Evolutionary conservation across 2,113 vertebrate species (phyloP).

Genomic region (Chaetodon trifascialis): DNA sequence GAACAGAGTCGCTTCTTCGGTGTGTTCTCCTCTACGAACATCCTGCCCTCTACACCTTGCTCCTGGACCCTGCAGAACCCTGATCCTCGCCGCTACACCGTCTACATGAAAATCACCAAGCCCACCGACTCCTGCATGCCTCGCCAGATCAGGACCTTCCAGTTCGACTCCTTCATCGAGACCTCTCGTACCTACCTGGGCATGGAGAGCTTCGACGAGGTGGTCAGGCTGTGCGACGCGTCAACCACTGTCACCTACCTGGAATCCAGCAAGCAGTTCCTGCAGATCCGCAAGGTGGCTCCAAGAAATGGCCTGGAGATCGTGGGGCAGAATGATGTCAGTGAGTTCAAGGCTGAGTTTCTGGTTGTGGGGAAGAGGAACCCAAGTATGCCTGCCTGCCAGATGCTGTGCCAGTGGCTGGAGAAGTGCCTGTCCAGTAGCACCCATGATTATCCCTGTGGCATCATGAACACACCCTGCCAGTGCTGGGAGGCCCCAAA

Average conservation of each 20-base stretch:
- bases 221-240: constrained; percentile 89
- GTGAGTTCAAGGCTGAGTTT: constrained; percentile 94
- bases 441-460: constrained; percentile 94
- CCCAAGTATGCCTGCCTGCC: constrained; percentile 95
- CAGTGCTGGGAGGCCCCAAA: constrained; percentile 90
- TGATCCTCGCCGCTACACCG: constrained; percentile 95
- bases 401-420: constrained; percentile 98
- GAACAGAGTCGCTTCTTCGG: constrained; percentile 98
- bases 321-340: constrained; percentile 72
- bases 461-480: constrained; percentile 98
- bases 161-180: constrained; percentile 98
- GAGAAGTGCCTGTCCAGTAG: constrained; percentile 93
- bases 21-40: constrained; percentile 91
- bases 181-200: constrained; percentile 97
- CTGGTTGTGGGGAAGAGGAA: constrained; percentile 96
- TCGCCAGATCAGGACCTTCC: constrained; percentile 92
- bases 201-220: constrained; percentile 97
- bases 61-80: constrained; percentile 99
- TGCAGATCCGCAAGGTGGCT: constrained; percentile 89
- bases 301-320: constrained; percentile 71
- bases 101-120: constrained; percentile 98
- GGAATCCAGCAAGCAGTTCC: constrained; percentile 94
- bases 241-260: constrained; percentile 91
- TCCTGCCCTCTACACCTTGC: constrained; percentile 88
- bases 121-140: constrained; percentile 86